Percentiles rank a stretch among this genome's conserved stretches.
These are phyloP conservation scores for Semaprochilodus insignis DNA, from an alignment of 2,797 vertebrate genomes.

Conservation along the genomic window DNA sequence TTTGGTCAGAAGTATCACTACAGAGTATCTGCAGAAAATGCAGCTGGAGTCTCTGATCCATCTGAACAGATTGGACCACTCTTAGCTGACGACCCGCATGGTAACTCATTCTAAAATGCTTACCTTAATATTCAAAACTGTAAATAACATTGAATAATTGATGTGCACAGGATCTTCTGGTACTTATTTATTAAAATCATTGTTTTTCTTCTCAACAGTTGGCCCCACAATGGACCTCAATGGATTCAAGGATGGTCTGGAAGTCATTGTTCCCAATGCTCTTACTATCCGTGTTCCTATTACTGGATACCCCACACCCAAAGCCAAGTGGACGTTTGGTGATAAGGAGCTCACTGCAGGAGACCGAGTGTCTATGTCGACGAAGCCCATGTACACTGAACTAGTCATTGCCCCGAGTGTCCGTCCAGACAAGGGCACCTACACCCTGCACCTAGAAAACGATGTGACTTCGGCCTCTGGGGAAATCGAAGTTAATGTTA, in stretches of 20 bases:
- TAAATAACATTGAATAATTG: background rate
- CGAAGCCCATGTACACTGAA: conserved; percentile 86
- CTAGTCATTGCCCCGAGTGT: conserved; percentile 89
- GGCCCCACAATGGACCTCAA: conserved; percentile 91
- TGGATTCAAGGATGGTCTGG: conserved; percentile 92
- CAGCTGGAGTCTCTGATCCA: conserved; percentile 93
- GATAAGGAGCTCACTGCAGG: conserved; percentile 83
- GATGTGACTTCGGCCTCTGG: conserved; percentile 87
- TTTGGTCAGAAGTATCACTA: conserved; percentile 90
- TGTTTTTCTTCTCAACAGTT: conserved; percentile 67
- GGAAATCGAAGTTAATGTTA: conserved; percentile 95
- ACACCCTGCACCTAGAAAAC: conserved; percentile 90
- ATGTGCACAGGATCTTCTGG: background rate
- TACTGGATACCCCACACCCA: conserved; percentile 90
- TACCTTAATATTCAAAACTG: background rate
- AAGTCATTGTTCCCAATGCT: conserved; percentile 93
- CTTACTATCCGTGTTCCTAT: conserved; percentile 92
- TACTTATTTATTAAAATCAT: conserved; percentile 21
- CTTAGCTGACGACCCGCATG: conserved; percentile 90
- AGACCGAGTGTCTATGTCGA: conserved; percentile 85
- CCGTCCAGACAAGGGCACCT: conserved; percentile 93
- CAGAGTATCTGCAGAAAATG: conserved; percentile 95
- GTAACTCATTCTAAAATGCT: conserved; percentile 66
- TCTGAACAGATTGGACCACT: conserved; percentile 90
- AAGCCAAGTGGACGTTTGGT: conserved; percentile 87